These are phyloP conservation scores for Rhombomys opimus DNA, from an alignment of 2,113 vertebrate genomes.

Conservation along the genomic window DNA sequence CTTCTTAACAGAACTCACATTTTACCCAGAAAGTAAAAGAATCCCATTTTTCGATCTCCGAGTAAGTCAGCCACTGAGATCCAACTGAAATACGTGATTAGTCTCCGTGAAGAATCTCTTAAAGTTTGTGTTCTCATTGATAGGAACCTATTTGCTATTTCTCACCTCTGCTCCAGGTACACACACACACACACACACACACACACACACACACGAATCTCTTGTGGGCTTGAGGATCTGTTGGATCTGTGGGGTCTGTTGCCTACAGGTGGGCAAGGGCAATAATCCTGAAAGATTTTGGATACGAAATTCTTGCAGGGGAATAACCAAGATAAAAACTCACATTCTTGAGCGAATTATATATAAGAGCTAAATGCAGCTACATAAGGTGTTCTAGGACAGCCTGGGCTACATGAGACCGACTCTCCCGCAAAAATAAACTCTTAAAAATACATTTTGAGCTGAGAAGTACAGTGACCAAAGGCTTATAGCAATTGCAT, in stretches of 20 bases:
- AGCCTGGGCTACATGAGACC: neutral
- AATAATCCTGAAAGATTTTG: neutral
- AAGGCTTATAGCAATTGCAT: neutral
- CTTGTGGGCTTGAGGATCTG: too few relatives aligned
- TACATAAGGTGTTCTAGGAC: neutral
- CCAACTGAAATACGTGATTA: neutral
- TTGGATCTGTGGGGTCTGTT: neutral
- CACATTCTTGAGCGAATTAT: neutral
- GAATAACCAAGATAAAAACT: neutral
- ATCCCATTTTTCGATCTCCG: neutral
- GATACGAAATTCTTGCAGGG: neutral
- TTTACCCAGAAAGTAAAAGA: neutral
- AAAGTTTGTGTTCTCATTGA: neutral
- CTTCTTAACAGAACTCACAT: neutral
- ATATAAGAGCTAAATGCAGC: neutral
- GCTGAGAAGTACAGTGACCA: neutral
- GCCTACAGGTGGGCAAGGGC: neutral
- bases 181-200: neutral
- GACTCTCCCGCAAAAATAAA: neutral
- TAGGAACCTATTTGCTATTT: neutral
- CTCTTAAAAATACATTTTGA: neutral
- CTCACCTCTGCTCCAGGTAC: neutral
- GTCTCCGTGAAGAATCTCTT: neutral
- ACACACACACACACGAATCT: too few relatives aligned
- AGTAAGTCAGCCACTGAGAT: neutral